A percentile compares a stretch with the other conserved stretches of the same genome.
Conservation (phyloP, 1,140 invertebrate genomes). For the Lepidurus arcticus region DNA sequence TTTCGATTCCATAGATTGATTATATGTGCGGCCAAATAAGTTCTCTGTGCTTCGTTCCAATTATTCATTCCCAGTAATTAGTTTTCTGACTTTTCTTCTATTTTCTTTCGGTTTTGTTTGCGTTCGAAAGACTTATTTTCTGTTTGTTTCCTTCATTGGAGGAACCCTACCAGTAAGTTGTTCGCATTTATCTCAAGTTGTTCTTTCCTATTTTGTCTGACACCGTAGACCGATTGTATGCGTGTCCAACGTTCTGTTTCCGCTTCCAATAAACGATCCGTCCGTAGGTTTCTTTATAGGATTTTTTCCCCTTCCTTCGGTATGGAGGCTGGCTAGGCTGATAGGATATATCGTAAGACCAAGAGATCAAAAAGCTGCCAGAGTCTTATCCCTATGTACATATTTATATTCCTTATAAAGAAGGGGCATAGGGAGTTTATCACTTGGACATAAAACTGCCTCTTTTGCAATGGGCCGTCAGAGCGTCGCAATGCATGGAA, state of each 20-base stretch:
- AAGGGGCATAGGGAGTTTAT: background rate
- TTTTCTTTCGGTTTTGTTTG: background rate
- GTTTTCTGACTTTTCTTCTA: too few species aligned
- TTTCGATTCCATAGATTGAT: too few species aligned
- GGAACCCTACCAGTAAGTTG: background rate
- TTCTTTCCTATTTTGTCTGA: background rate
- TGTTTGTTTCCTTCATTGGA: background rate
- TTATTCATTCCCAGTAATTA: too few species aligned
- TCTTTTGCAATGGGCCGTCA: background rate
- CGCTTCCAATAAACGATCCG: background rate
- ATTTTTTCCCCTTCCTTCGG: background rate
- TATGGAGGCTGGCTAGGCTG: background rate
- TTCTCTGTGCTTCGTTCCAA: too few species aligned
- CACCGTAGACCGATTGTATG: background rate
- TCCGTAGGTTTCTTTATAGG: background rate
- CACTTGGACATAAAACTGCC: background rate
- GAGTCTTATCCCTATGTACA: background rate
- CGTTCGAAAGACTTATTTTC: background rate
- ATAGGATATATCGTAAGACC: conserved; percentile 9
- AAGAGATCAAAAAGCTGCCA: conserved; percentile 8
- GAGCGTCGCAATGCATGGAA: background rate
- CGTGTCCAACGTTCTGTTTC: conserved; percentile 1
- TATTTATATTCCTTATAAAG: background rate
- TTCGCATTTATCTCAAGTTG: background rate
- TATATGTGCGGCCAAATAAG: too few species aligned